phyloP scores from a whole-genome alignment of 1,140 invertebrate genomes.

The Macrobrachium rosenbergii region DNA sequence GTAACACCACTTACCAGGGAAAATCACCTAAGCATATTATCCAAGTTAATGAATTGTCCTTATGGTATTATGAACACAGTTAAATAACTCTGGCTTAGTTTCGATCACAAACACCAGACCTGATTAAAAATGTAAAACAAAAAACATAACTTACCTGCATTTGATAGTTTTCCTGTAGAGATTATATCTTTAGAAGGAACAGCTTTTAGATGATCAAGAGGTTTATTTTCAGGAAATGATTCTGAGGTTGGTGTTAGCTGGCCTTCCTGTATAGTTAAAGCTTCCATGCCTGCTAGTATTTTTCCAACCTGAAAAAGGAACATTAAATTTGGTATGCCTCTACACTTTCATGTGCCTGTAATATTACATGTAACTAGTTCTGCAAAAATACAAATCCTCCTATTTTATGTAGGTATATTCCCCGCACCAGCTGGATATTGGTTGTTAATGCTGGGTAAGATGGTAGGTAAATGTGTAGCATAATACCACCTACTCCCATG shows the following conservation, averaged over 20 bases:
- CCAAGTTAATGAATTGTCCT: too few relatives aligned
- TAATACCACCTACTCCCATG: too few relatives aligned
- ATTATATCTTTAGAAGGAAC: conserved; percentile 45
- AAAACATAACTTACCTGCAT: conserved; percentile 15
- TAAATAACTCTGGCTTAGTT: too few relatives aligned
- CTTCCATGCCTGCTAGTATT: conserved; percentile 32
- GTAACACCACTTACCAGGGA: too few relatives aligned
- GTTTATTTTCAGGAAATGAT: conserved; percentile 29
- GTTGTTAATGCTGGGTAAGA: too few relatives aligned
- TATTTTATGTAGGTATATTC: too few relatives aligned
- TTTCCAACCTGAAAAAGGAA: conserved; percentile 39
- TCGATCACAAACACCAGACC: neutral
- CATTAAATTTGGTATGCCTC: neutral
- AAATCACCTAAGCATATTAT: too few relatives aligned
- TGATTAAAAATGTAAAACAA: neutral
- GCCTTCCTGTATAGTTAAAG: conserved; percentile 22
- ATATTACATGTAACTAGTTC: too few relatives aligned
- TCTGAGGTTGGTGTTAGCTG: conserved; percentile 6
- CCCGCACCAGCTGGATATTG: too few relatives aligned
- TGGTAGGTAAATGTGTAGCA: too few relatives aligned
- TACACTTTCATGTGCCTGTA: neutral
- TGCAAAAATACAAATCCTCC: too few relatives aligned
- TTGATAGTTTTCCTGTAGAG: conserved; percentile 28
- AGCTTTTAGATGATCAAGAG: conserved; percentile 11
- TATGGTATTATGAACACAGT: too few relatives aligned